These are phyloP conservation scores for Conops quadrifasciatus DNA, from an alignment of 2,888 invertebrate species.

Conservation along the genomic window DNA sequence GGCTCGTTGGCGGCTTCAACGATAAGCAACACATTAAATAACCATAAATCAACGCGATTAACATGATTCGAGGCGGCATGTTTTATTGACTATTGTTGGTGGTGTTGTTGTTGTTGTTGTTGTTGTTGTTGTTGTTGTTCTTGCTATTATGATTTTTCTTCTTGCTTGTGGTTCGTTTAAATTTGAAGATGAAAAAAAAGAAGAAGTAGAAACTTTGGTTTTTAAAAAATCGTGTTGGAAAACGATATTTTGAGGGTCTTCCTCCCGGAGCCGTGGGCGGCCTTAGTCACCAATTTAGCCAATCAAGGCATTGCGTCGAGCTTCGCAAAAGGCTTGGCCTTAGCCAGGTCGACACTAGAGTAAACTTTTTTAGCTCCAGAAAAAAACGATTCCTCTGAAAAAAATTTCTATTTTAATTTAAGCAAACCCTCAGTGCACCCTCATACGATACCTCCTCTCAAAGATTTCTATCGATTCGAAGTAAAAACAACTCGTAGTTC, in stretches of 20 bases:
- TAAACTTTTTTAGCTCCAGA: no score
- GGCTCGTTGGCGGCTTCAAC: constrained; percentile 59
- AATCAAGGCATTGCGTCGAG: no score
- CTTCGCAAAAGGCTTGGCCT: no score
- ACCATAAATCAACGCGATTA: constrained; percentile 66
- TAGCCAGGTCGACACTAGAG: no score
- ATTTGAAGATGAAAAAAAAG: constrained; percentile 7
- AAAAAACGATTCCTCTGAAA: no score
- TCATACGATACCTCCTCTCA: no score
- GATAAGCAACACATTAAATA: constrained; percentile 66
- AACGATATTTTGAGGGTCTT: constrained; percentile 30
- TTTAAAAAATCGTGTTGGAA: constrained; percentile 12
- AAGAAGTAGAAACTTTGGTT: not conserved
- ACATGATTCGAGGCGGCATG: constrained; percentile 65
- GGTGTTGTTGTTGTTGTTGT: constrained; percentile 47
- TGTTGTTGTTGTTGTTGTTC: constrained; percentile 6
- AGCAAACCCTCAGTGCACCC: no score
- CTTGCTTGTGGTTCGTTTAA: no score
- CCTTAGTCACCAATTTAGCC: not conserved
- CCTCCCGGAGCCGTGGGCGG: no score
- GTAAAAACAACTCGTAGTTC: no score
- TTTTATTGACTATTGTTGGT: constrained; percentile 65
- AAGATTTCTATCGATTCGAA: no score
- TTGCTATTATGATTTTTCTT: not conserved
- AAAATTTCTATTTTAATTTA: no score